These are phyloP conservation scores for Drosophila quadrilineata DNA, from an alignment of 1,140 invertebrate species.

Conservation along the genomic window DNA sequence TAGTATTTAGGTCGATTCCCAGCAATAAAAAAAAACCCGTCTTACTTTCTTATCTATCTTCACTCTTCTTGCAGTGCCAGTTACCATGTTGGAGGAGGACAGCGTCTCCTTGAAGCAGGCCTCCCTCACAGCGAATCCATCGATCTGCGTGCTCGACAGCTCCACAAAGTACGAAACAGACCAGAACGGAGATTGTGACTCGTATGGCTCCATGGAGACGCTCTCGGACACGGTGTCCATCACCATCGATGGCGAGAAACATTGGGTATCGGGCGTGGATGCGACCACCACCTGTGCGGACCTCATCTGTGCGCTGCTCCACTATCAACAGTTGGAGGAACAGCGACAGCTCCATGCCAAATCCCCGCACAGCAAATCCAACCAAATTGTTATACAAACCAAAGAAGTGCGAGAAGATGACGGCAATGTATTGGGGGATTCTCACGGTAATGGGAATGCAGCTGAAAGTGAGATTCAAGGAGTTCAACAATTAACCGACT, in stretches of 20 bases:
- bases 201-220: constrained; percentile 76
- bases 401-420: constrained; percentile 45
- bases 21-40: not conserved
- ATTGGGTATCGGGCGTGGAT: constrained; percentile 90
- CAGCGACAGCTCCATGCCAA: not conserved
- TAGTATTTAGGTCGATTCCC: not conserved
- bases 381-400: constrained; percentile 30
- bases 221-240: constrained; percentile 87
- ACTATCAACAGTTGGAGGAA: constrained; percentile 26
- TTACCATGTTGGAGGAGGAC: constrained; percentile 24
- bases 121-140: not conserved
- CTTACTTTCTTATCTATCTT: not conserved
- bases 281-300: constrained; percentile 90
- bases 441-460: too few species aligned
- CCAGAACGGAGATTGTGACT: constrained; percentile 72
- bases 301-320: constrained; percentile 86
- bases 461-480: too few species aligned
- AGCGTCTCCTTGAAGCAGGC: constrained; percentile 10
- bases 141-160: not conserved
- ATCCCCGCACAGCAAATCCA: constrained; percentile 2
- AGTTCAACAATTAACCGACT: not conserved
- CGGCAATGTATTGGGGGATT: too few species aligned
- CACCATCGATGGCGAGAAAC: constrained; percentile 87
- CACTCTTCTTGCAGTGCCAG: constrained; percentile 3
- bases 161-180: constrained; percentile 3